Evolutionary conservation across 2,113 vertebrate genomes (phyloP).

Genomic region (Eurypyga helias): DNA sequence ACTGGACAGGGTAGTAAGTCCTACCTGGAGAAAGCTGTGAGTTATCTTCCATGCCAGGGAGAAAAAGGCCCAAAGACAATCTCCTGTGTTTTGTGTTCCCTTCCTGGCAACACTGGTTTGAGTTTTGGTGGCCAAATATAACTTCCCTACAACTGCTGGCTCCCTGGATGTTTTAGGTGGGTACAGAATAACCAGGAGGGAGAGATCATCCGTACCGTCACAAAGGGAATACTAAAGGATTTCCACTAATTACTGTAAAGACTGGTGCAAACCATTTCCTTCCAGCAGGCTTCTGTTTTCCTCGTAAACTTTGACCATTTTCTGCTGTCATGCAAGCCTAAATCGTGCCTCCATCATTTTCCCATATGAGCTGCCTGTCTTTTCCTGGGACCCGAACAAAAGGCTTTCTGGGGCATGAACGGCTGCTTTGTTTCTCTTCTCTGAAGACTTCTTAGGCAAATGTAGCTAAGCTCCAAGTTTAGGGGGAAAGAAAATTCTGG

Average conservation of each 20-base stretch:
- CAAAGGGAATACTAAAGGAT: background rate
- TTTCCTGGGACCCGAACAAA: background rate
- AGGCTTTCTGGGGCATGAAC: conserved; percentile 14
- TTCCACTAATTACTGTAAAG: background rate
- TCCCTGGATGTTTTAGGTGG: background rate
- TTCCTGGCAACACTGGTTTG: background rate
- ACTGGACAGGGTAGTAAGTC: background rate
- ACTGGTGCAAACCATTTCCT: background rate
- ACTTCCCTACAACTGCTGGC: background rate
- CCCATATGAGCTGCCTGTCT: background rate
- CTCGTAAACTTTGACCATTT: background rate
- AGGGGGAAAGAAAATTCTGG: background rate
- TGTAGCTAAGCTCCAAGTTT: background rate
- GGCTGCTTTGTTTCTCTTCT: conserved; percentile 26
- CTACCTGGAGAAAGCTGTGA: background rate
- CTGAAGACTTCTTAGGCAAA: conserved; percentile 16
- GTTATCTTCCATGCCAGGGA: background rate
- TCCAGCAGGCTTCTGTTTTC: background rate
- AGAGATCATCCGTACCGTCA: background rate
- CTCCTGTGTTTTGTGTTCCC: background rate
- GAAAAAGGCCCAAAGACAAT: background rate
- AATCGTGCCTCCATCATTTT: background rate
- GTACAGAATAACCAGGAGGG: background rate
- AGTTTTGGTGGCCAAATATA: background rate
- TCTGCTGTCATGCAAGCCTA: background rate